These are phyloP conservation scores for Tonatia bakeri DNA, from an alignment of 2,113 vertebrate genomes.

Conservation along the genomic window DNA sequence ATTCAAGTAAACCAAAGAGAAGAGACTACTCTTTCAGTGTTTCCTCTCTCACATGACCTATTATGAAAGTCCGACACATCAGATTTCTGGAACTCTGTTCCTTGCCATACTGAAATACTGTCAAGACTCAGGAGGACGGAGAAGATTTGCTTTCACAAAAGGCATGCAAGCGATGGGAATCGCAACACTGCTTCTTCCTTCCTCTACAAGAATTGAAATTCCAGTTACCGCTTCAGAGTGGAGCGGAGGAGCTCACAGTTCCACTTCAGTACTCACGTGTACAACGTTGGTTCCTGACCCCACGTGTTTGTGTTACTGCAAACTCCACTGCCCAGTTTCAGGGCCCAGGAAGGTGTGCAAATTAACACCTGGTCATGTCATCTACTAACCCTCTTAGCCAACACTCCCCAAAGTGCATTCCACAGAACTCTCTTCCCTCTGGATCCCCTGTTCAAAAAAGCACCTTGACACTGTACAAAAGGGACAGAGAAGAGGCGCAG, in stretches of 20 bases:
- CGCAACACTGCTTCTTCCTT: neutral
- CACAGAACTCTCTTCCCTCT: neutral
- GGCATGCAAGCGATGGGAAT: neutral
- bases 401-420: neutral
- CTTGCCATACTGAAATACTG: neutral
- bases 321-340: neutral
- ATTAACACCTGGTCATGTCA: neutral
- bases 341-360: neutral
- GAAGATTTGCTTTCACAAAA: neutral
- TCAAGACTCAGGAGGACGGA: neutral
- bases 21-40: neutral
- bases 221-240: neutral
- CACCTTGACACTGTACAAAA: neutral
- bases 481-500: neutral
- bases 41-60: neutral
- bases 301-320: neutral
- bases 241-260: neutral
- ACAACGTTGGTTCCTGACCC: neutral
- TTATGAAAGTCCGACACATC: neutral
- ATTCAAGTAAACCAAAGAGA: neutral
- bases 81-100: neutral
- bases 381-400: neutral
- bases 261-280: neutral
- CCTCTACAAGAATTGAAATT: neutral
- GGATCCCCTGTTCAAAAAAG: neutral